These are phyloP conservation scores for Xerus inauris DNA, from an alignment of 2,113 vertebrate genomes.

Conservation along the genomic window DNA sequence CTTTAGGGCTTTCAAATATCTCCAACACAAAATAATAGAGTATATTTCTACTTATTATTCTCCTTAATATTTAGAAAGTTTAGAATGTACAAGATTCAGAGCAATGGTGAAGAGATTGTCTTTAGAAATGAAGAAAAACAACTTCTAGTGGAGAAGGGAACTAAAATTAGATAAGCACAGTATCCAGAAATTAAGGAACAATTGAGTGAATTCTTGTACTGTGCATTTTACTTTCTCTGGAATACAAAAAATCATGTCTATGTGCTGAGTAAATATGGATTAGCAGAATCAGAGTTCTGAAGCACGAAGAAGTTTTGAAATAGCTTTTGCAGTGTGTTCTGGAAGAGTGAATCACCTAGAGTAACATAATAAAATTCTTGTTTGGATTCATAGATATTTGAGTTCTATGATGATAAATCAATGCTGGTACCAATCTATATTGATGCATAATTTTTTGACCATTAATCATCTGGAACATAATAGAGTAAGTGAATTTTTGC, in stretches of 20 bases:
- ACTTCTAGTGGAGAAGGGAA: not conserved
- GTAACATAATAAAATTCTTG: not conserved
- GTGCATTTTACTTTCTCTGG: not conserved
- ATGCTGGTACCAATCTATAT: not conserved
- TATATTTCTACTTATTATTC: not conserved
- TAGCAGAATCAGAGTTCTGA: not conserved
- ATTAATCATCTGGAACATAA: not conserved
- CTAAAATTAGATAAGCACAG: not conserved
- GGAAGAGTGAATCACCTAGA: not conserved
- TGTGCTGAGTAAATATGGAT: not conserved
- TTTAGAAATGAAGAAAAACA: not conserved
- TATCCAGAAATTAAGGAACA: not conserved
- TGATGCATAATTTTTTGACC: not conserved
- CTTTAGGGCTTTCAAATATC: not conserved
- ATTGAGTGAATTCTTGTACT: not conserved
- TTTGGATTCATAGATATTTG: not conserved
- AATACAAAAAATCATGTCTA: not conserved
- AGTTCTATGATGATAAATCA: not conserved
- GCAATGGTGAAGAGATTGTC: not conserved
- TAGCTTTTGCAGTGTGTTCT: not conserved
- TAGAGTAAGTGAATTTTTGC: not conserved
- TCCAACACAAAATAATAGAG: not conserved
- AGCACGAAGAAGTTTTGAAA: not conserved
- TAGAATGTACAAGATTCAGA: not conserved
- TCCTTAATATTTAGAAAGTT: not conserved